Base-by-base conservation (phyloP, 1,140 invertebrate species). In the Onthophagus taurus region DNA sequence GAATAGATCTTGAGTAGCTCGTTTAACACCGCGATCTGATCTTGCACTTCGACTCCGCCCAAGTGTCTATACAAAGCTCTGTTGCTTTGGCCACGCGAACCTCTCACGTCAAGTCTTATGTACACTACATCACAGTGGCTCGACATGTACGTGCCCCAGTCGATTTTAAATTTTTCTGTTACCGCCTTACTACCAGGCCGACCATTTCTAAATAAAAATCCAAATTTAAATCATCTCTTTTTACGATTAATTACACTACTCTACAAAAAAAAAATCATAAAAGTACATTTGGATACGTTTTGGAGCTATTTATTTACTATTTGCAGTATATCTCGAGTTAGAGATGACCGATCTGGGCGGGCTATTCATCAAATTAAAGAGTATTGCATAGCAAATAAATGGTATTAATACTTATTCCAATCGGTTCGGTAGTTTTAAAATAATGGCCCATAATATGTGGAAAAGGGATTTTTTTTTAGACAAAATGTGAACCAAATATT, bases 71-170 rank as follows among this genome's bases (percentile, higher is more conserved):
- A 89, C 13, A 90, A 69, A 18, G 82, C 78, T 24, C 76, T 77
- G 47, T 87, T 80, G 16, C 85, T 87, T 49, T 89, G 80, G 1
- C 84, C 88, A 20, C 80, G 74, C 12, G 88, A 80, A 2, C 92
- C 92, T 31, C 89, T 70, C 0, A 89, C 88, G 68, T 96, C 92
- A 53, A 94, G 68, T 52, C 83, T 80, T 13, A 89, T 79, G 66
- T 90, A 89, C 17, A 97, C 87, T 41, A 92, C 83, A 65, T 91
- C 88, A 57, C 88, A 87, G 44, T 85, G 79, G 46, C 87, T 91
- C 30, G 89, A 86, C 79, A 96, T 83, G 64, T 94, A 96, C 2
- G 86, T 89, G 9, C 85, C 85, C 89, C 90, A 95, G 59, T 89
- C 84, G 47, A 95, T 75, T 24, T 72, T 63, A 67, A 89, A 94